Base-by-base conservation (phyloP, 1,140 invertebrate genomes). In the Bombus confusus region DNA sequence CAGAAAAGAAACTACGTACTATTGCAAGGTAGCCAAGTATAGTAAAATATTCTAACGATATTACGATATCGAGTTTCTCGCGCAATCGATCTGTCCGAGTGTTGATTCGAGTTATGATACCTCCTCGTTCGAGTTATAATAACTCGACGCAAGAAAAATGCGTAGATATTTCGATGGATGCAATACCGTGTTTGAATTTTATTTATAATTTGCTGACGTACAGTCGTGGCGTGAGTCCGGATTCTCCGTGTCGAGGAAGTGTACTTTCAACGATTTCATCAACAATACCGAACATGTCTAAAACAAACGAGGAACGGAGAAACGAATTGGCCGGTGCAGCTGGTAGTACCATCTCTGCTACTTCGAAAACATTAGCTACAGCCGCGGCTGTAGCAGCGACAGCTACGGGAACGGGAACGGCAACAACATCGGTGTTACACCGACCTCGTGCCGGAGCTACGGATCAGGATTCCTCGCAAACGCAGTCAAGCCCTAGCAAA, bases 401-500 rank as follows among this genome's bases (percentile, higher is more conserved):
- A 62, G 47, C 59, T 15, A 66, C 64, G 31, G 64, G n/a, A 18
- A 31, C 64, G n/a, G n/a, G 1, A 43, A 39, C 77, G 31, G 69
- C 80, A 3, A 57, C 68, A 68, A 71, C 95, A 79, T 93, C 94
- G 41, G 18, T 90, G 85, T 93, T 90, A 91, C 95, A 88, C 62
- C 95, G 93, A 89, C 94, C 91, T 87, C 93, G 91, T 85, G 94
- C 87, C 10, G 95, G 91, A 91, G 92, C 90, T 89, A 91, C 88
- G 91, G 95, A 91, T 87, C 92, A 87, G 87, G 94, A 90, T 77
- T 79, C 91, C 13, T 90, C 95, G 88, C 88, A 94, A 87, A 92
- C 96, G 87, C 94, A 62, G 59, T 62, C 95, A 84, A 96, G 90
- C 93, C 96, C 91, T 89, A 96, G 95, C 72, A 97, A 97, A 83